Evolutionary conservation across 1,140 invertebrate species (phyloP), one percentile per base, ranked within the genome.

Genomic region (Nilaparvata lugens): DNA sequence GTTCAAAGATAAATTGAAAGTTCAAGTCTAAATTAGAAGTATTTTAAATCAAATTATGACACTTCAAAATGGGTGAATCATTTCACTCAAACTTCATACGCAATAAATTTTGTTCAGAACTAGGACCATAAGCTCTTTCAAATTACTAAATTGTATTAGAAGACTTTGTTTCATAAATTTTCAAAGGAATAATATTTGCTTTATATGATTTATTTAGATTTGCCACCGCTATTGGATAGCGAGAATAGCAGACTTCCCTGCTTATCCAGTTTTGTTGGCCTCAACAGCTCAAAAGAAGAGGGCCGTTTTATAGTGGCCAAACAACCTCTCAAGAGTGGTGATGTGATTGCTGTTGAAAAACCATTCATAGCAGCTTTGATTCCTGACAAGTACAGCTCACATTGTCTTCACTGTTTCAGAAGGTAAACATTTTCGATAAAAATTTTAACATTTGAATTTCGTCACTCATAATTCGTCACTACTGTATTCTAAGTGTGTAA

Each of bases 321-420:
- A 40, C 67, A 76, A 18, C 65, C 74, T 4, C 76, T 90, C 25
- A 72, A 73, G 57, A 79, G 84, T 0, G 84, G 86, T 0, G 83
- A 87, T 67, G 77, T 82, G 9, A 70, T 93, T 24, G 72, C 87
- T 5, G 76, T 82, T 13, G 91, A 95, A 72, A 73, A 79, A 48
- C 86, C 92, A 1, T 85, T 84, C 64, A 84, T 84, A 2, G 83
- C 88, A 1, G 88, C 86, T 56, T 75, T 94, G 2, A 68, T 89
- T 14, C 80, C 84, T 0, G 82, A 85, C 28, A 83, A 79, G 70
- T 87, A 83, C 71, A 81, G 83, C 2, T 84, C 82, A 6, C 86
- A 93, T 71, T 96, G 93, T 70, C 83, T 89, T 61, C 82, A 92
- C 68, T 95, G 93, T 71, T 89, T 91, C 66, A 73, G 77, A 62